Evolutionary conservation across 2,797 vertebrate genomes (phyloP).

Genomic region (Peromyscus melanophrys): DNA sequence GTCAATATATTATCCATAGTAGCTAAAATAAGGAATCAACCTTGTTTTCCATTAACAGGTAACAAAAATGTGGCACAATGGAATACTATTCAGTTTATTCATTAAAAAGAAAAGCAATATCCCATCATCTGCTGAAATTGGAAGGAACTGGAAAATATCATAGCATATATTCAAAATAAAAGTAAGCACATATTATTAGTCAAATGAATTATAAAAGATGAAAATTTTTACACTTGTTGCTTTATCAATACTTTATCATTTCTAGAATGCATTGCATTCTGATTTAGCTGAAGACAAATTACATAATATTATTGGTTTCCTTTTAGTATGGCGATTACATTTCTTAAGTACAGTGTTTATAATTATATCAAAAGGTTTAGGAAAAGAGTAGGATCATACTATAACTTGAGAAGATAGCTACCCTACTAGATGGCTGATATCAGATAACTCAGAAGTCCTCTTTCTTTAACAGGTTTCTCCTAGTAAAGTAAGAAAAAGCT

Average conservation of each 20-base stretch:
- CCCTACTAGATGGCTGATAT: neutral
- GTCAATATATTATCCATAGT: neutral
- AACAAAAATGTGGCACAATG: neutral
- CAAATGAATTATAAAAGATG: neutral
- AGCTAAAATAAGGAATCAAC: neutral
- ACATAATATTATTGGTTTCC: neutral
- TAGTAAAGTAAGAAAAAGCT: neutral
- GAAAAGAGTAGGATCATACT: neutral
- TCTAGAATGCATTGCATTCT: constrained; percentile 19
- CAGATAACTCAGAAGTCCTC: neutral
- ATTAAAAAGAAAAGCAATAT: neutral
- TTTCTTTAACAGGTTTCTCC: neutral
- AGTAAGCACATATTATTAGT: neutral
- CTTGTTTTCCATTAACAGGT: neutral
- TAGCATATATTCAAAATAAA: neutral
- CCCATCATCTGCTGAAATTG: neutral
- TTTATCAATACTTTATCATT: constrained; percentile 45
- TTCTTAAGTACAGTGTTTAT: constrained; percentile 38
- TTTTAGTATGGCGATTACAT: constrained; percentile 13
- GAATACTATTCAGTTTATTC: neutral
- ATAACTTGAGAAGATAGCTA: neutral
- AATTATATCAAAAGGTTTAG: constrained; percentile 41
- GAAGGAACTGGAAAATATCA: neutral
- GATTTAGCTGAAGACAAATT: neutral
- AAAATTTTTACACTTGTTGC: constrained; percentile 21